A percentile compares a stretch with the other conserved stretches of the same genome.
Evolutionary conservation across 2,113 vertebrate species (phyloP).

Genomic region (Sus scrofa): DNA sequence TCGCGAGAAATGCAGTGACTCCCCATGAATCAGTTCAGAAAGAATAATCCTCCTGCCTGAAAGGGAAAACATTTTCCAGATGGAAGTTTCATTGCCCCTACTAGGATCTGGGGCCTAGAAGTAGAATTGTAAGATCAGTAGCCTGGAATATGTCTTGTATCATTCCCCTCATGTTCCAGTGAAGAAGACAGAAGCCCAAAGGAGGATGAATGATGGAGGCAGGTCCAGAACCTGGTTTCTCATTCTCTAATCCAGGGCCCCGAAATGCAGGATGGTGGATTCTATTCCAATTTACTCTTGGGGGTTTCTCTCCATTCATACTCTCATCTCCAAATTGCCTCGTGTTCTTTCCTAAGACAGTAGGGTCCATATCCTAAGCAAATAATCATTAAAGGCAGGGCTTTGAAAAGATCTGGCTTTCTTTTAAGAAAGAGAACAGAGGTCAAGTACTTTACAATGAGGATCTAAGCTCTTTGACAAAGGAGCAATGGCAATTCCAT

Average conservation of each 20-base stretch:
- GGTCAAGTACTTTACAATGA: conserved; percentile 90
- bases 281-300: background rate
- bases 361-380: background rate
- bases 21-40: background rate
- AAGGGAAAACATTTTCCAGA: background rate
- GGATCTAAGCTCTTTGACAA: conserved; percentile 64
- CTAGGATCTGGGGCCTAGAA: background rate
- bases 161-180: background rate
- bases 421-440: conserved; percentile 26
- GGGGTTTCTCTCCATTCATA: background rate
- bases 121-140: background rate
- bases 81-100: background rate
- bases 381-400: background rate
- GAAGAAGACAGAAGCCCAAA: background rate
- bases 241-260: background rate
- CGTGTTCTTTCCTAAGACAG: background rate
- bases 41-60: background rate
- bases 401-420: background rate
- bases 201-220: background rate
- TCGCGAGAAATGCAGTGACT: background rate
- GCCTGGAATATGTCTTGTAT: background rate
- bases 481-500: background rate
- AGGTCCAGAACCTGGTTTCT: background rate
- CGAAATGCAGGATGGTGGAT: background rate
- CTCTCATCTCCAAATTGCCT: background rate